Base-by-base conservation (phyloP, 1,140 invertebrate species). In the Varroa destructor region DNA sequence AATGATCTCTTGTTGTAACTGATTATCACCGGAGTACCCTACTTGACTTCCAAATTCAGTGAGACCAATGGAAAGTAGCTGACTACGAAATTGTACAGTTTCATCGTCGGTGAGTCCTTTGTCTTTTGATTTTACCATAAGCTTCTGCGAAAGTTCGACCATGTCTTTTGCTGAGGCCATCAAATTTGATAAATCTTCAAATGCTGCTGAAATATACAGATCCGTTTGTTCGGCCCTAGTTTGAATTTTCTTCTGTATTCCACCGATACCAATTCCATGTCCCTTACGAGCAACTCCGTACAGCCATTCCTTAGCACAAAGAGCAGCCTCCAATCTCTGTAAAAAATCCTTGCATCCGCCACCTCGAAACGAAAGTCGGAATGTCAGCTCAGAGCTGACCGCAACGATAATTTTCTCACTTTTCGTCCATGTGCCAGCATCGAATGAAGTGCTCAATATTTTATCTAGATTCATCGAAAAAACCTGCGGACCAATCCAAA, bases 21-120 rank as follows among this genome's bases (percentile, higher is more conserved):
- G 94, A 84, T 98, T 93, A 77, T 93, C 90, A 5, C 67, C 67
- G 1, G 71, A 55, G 54, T 72, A 73, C 8, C 46, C 46, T 51
- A 3, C 46, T 6, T 14, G 3, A 12, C 36, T 37, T 2, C 70
- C 55, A 3, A 37, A 56, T 46, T 71, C 71, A 51, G 14, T 36
- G 10, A 64, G 70, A 75, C 71, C 74, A 42, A 56, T 73, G 1
- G 25, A 74, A 70, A n/a, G 40, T 54, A 73, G 71, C 25, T 75
- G 54, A 43, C 57, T 54, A 43, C 40, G 71, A 42, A 43, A 74
- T 46, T 61, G 14, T 43, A 43, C 71, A 73, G 81, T 81, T 78
- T 99, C 96, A 83, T 98, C 95, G 79, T 97, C 92, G 10, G 91
- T 94, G 74, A 97, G 92, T 83, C 96, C 90, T 78, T 89, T 91